phyloP scores from a whole-genome alignment of 2,113 vertebrate genomes.

The Podilymbus podiceps region DNA sequence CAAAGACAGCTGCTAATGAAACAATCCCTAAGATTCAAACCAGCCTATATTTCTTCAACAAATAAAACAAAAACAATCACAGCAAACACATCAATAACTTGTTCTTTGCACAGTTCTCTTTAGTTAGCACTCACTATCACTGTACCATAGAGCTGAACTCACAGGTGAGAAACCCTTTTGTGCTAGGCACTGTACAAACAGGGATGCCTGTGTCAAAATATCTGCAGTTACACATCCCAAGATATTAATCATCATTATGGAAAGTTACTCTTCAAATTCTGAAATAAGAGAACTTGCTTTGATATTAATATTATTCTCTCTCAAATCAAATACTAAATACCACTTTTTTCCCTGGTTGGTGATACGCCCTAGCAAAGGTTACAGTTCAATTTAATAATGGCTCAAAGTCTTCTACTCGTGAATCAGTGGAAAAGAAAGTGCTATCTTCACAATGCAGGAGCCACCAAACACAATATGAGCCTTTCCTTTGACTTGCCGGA shows the following conservation, averaged over 20 bases:
- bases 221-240: not conserved
- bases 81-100: not conserved
- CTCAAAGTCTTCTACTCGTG: not conserved
- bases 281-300: not conserved
- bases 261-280: not conserved
- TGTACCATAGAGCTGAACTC: not conserved
- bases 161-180: not conserved
- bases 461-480: not conserved
- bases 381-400: not conserved
- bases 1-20: not conserved
- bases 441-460: not conserved
- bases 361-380: not conserved
- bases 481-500: not conserved
- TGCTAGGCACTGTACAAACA: not conserved
- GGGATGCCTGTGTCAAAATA: not conserved
- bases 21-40: not conserved
- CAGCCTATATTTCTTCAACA: not conserved
- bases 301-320: not conserved
- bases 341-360: not conserved
- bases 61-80: not conserved
- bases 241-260: not conserved
- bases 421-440: not conserved
- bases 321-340: not conserved
- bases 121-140: not conserved
- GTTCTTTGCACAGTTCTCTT: not conserved